Conservation (phyloP, 1,140 invertebrate genomes). For the Leptoteleia sp. region DNA sequence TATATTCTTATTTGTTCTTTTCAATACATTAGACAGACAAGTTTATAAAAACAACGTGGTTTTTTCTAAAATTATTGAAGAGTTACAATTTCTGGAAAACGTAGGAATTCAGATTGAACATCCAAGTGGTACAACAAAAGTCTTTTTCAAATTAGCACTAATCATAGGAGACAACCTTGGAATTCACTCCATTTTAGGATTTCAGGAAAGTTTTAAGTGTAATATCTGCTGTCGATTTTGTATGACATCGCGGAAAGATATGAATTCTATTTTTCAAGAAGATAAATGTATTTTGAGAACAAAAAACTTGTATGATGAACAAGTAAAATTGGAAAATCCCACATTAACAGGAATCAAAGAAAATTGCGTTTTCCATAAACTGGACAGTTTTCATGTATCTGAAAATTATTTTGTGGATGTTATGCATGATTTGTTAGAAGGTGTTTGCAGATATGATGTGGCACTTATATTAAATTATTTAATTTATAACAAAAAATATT, state of each 20-base stretch:
- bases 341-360: neutral
- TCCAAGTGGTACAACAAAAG: neutral
- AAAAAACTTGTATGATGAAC: neutral
- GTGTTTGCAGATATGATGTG: neutral
- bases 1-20: neutral
- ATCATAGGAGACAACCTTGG: neutral
- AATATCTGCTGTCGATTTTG: slow-evolving; percentile 3
- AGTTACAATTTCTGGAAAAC: neutral
- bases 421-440: neutral
- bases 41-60: neutral
- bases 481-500: neutral
- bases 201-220: neutral
- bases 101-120: neutral
- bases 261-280: neutral
- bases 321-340: neutral
- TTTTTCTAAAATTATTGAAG: slow-evolving; percentile 4
- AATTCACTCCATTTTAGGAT: neutral
- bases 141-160: neutral
- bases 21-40: neutral
- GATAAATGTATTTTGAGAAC: neutral
- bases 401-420: neutral
- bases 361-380: neutral
- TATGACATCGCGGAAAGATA: neutral
- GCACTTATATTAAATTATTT: neutral
- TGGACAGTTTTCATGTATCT: neutral